Conservation (phyloP, 1,140 invertebrate species). For the Drosophila ohnishii region DNA sequence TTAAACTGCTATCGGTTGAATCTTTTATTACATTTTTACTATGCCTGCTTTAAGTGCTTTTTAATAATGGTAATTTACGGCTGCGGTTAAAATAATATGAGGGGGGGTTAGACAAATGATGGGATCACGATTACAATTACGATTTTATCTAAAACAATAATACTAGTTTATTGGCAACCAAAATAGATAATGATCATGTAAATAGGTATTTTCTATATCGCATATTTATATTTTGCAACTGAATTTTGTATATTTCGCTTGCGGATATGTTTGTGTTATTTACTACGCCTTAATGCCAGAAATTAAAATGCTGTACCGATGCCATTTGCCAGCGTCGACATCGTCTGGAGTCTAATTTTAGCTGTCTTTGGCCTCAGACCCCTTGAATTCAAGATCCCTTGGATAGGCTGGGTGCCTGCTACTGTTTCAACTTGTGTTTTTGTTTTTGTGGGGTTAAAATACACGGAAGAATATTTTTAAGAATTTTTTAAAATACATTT, state of each 20-base stretch:
- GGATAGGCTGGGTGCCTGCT: slow-evolving; percentile 26
- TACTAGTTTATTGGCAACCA: slow-evolving; percentile 2
- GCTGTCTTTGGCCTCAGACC: slow-evolving; percentile 40
- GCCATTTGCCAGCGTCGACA: slow-evolving; percentile 56
- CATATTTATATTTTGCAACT: background rate
- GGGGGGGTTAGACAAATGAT: background rate
- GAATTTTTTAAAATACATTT: background rate
- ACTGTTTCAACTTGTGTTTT: slow-evolving; percentile 20
- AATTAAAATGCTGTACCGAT: slow-evolving; percentile 72
- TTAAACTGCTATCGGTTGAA: slow-evolving; percentile 32
- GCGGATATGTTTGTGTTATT: slow-evolving; percentile 41
- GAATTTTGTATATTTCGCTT: slow-evolving; percentile 11
- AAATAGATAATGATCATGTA: background rate
- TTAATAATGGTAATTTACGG: slow-evolving; percentile 31
- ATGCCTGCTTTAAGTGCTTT: slow-evolving; percentile 35
- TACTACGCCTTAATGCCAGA: slow-evolving; percentile 67
- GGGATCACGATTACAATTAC: background rate
- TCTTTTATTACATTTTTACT: slow-evolving; percentile 9
- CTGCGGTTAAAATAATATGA: slow-evolving; percentile 7
- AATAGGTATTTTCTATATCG: background rate
- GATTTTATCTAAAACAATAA: slow-evolving; percentile 15
- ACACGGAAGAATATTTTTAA: background rate
- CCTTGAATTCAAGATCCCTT: slow-evolving; percentile 17
- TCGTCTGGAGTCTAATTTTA: slow-evolving; percentile 80
- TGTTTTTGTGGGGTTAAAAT: slow-evolving; percentile 5